Base-by-base conservation (phyloP, 2,113 vertebrate genomes). In the Perognathus longimembris region DNA sequence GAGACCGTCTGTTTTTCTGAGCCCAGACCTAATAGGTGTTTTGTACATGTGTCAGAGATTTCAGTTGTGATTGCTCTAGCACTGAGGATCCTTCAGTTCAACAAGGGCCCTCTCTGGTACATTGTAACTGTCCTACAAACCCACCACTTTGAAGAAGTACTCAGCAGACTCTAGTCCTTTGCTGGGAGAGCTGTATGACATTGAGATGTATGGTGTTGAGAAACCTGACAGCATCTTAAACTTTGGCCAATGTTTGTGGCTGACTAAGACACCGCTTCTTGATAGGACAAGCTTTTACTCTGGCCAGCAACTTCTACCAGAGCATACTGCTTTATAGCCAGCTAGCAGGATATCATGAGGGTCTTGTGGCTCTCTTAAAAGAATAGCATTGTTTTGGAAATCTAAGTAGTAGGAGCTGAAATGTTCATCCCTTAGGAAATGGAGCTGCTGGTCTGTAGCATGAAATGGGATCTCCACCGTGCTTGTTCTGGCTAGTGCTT, bases 41-140 rank as follows among this genome's bases (percentile, higher is more conserved):
- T 7, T 40, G 36, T 12, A 5, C 7, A 32, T 21, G n/a, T 5
- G 7, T 14, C 73, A 78, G 34, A 66, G 36, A 69, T 21, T 1
- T 63, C 30, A 78, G 5, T 30, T 70, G 90, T 22, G 40, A 10
- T 85, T 22, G 78, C 2, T 86, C 24, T 84, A 80, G 22, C 5
- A 38, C 4, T 30, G 7, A 86, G 42, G 8, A 28, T 50, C 36
- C 75, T 71, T 92, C 34, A 1, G 6, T 4, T n/a, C 12, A 45
- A 26, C 98, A 98, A 94, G 95, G 3, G 98, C 98, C 91, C 98
- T 99, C 93, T 99, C 98, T 94, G 99, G 93, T 0, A 98, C 98
- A 96, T 98, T 98, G 97, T 98, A 99, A 94, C 98, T 99, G 96
- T 99, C 98, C 96, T 99, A 99, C 93, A 98, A 99, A 97, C 97